Evolutionary conservation across 2,797 vertebrate genomes (phyloP), one percentile per base, ranked within the genome.

Genomic region (Sphaeramia orbicularis): DNA sequence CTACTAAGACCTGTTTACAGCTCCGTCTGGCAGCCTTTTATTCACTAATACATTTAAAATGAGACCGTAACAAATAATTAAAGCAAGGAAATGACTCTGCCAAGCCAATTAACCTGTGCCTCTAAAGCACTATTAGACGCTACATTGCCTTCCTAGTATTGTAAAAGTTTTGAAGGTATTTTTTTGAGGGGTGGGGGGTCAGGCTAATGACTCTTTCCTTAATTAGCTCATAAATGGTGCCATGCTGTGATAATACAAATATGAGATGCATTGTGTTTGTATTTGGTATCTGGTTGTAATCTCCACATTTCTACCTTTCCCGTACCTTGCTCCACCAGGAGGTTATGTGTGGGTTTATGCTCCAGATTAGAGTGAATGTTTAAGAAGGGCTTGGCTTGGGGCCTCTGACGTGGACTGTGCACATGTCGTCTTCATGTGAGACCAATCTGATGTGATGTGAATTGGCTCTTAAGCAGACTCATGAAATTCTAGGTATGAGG

Each of bases 31-130:
- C 61, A 77, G 70, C 52, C 62, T 83, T 86, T 78, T 77, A 81
- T 72, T 57, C 21, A 42, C 64, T 85, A 83, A 86, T 85, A 68
- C 63, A 76, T 81, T 83, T 76, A 60, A 85, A 90, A 87, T 83
- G 65, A 65, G 64, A 77, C 72, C 66, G 73, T 68, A 80, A 73
- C 73, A 91, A 89, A 89, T 78, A 83, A 91, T 89, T 76, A 89
- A 69, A 42, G 18, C 4, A 24, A 58, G 81, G 80, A 88, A 89
- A 85, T 68, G 35, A 81, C 63, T 77, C 70, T 74, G 71, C 65
- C 61, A 56, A 77, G 80, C 68, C 74, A 85, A 86, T 91, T 88
- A 91, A 84, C 83, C 77, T 73, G 71, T 63, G 71, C 54, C 71
- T 72, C 69, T 61, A 61, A 57, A 56, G 62, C 50, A 71, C 53